phyloP scores from a whole-genome alignment of 2,113 vertebrate genomes.

The Hystrix brachyura region DNA sequence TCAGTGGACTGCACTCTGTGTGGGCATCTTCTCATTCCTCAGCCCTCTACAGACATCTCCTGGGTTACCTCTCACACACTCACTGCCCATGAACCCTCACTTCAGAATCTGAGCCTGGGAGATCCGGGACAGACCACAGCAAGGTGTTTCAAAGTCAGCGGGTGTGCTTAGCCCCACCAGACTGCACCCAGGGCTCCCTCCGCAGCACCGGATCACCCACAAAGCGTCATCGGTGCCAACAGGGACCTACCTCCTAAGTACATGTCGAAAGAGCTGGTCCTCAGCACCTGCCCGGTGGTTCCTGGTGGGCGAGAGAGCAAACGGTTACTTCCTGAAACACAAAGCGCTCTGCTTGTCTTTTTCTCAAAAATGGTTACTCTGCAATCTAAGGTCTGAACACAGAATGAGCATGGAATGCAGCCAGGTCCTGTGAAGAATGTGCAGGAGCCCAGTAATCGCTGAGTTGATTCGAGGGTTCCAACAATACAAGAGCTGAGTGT shows the following conservation, averaged over 20 bases:
- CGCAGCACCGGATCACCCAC: not conserved
- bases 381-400: not conserved
- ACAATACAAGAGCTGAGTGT: not conserved
- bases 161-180: fast-evolving
- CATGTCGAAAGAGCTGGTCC: conserved; percentile 85
- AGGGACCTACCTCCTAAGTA: conserved; percentile 87
- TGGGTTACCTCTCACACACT: too few species aligned
- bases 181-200: fast-evolving
- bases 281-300: conserved; percentile 86
- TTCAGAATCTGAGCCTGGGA: not conserved
- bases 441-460: not conserved
- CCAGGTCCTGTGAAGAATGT: not conserved
- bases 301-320: conserved; percentile 83
- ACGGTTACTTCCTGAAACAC: fast-evolving
- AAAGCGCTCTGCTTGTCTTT: not conserved
- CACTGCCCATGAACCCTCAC: not conserved
- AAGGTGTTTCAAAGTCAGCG: not conserved
- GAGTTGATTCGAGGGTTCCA: not conserved
- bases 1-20: fast-evolving
- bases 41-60: fast-evolving
- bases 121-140: fast-evolving
- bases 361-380: too few species aligned
- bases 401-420: not conserved
- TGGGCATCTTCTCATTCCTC: not conserved
- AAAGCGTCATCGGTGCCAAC: not conserved